phyloP scores from a whole-genome alignment of 2,113 vertebrate genomes.

The Platysternon megacephalum region DNA sequence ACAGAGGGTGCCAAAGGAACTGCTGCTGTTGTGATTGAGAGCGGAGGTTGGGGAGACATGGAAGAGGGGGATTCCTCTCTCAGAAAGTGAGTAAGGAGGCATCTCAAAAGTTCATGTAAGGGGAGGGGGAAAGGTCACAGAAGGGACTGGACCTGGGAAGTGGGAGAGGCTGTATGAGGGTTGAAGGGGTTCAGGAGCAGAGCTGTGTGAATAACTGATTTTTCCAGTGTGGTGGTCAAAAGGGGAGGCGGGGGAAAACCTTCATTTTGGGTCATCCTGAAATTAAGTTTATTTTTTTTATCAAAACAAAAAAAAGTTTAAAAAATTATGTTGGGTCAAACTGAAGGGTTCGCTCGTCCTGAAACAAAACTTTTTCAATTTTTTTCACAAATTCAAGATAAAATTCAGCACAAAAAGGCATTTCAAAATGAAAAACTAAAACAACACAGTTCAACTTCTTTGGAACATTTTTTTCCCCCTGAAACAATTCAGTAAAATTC shows the following conservation, averaged over 20 bases:
- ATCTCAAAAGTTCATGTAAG: neutral
- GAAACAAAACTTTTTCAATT: too few relatives aligned
- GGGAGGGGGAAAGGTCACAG: neutral
- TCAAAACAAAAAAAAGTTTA: neutral
- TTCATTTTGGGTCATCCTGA: neutral
- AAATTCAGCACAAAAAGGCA: too few relatives aligned
- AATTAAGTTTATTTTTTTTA: neutral
- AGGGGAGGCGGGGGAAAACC: neutral
- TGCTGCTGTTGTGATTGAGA: neutral
- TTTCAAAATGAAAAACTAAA: too few relatives aligned
- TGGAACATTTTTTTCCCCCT: too few relatives aligned
- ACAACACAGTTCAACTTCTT: neutral
- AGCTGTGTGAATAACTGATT: neutral
- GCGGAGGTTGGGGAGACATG: neutral
- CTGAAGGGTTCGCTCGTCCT: neutral
- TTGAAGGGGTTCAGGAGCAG: neutral
- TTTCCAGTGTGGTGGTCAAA: neutral
- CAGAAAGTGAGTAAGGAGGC: neutral
- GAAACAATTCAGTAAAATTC: too few relatives aligned
- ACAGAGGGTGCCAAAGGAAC: neutral
- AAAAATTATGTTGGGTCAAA: neutral
- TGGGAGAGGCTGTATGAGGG: neutral
- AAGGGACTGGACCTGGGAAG: fast-evolving
- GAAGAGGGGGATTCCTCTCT: neutral
- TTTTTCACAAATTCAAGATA: too few relatives aligned